phyloP scores from a whole-genome alignment of 2,888 invertebrate species.

The Elmis aenea region DNA sequence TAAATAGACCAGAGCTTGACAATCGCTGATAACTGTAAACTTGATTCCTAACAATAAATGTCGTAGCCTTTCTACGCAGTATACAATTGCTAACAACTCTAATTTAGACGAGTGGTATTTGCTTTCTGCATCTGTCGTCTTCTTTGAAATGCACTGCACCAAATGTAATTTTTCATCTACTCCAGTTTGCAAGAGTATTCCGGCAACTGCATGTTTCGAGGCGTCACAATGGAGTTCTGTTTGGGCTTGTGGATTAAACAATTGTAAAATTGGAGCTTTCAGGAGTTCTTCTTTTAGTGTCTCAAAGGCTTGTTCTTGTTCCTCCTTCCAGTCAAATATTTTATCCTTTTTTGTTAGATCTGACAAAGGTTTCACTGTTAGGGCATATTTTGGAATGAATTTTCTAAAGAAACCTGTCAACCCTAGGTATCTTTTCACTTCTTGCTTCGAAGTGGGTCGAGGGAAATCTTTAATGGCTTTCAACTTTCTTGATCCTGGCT shows the following conservation, averaged over 20 bases:
- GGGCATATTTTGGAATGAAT: slow-evolving; percentile 6
- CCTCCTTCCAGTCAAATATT: slow-evolving; percentile 1
- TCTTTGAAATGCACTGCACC: slow-evolving; percentile 24
- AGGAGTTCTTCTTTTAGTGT: slow-evolving; percentile 4
- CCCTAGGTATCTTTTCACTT: slow-evolving; percentile 9
- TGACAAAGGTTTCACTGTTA: slow-evolving; percentile 2
- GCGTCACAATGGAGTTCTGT: slow-evolving; percentile 24
- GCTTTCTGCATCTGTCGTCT: slow-evolving; percentile 20
- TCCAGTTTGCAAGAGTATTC: slow-evolving; percentile 24
- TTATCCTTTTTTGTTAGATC: slow-evolving; percentile 5
- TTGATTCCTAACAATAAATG: slow-evolving; percentile 19
- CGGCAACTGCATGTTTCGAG: slow-evolving; percentile 18
- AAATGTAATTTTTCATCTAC: slow-evolving; percentile 17
- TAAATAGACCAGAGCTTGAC: slow-evolving; percentile 20
- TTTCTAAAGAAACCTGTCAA: slow-evolving; percentile 5
- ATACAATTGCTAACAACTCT: slow-evolving; percentile 23
- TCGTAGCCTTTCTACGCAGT: slow-evolving; percentile 19
- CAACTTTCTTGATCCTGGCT: slow-evolving; percentile 18
- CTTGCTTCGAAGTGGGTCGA: slow-evolving; percentile 3
- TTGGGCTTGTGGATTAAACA: slow-evolving; percentile 19
- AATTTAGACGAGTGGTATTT: slow-evolving; percentile 23
- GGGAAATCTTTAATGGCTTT: slow-evolving; percentile 13
- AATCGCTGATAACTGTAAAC: slow-evolving; percentile 20
- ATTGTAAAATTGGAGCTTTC: slow-evolving; percentile 15
- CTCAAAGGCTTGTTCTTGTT: slow-evolving; percentile 4